Evolutionary conservation across 2,113 vertebrate genomes (phyloP).

Genomic region (Odocoileus hemionus): DNA sequence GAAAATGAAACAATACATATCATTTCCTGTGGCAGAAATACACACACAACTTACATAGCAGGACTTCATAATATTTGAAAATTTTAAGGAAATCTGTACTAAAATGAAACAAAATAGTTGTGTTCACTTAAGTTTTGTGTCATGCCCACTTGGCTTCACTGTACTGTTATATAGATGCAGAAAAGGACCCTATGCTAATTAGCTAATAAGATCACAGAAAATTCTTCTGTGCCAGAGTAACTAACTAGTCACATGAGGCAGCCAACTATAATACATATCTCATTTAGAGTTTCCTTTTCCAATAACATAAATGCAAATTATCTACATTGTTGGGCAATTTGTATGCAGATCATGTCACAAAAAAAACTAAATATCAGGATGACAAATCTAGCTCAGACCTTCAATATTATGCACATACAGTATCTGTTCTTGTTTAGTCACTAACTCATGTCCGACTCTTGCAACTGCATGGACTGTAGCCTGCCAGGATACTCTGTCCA

Average conservation of each 20-base stretch:
- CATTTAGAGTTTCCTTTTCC: not conserved
- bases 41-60: not conserved
- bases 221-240: not conserved
- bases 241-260: not conserved
- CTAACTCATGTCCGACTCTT: not conserved
- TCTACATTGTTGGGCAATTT: not conserved
- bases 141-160: not conserved
- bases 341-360: not conserved
- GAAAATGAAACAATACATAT: not conserved
- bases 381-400: not conserved
- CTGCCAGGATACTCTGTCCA: not conserved
- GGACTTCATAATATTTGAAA: not conserved
- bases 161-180: not conserved
- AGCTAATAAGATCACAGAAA: not conserved
- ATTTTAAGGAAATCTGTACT: not conserved
- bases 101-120: not conserved
- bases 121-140: not conserved
- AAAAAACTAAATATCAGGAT: not conserved
- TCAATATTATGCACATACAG: not conserved
- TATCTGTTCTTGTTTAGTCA: not conserved
- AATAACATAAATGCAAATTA: slow-evolving; percentile 2
- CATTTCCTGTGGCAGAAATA: not conserved
- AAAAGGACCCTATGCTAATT: not conserved
- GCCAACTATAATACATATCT: not conserved
- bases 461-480: not conserved